Base-by-base conservation (phyloP, 1,140 invertebrate species). In the Drosophila suzukii region DNA sequence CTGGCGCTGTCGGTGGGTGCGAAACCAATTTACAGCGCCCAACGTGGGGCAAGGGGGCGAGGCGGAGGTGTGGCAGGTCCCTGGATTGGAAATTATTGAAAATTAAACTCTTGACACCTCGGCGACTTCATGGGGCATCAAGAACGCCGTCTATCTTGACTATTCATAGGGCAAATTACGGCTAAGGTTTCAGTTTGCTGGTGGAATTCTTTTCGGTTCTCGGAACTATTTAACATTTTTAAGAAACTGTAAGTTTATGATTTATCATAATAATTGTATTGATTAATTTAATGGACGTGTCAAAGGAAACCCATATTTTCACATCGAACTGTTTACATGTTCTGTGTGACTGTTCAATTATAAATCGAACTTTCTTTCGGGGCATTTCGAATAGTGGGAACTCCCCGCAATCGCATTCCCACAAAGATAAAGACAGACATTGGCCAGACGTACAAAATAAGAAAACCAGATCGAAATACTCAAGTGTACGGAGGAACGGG, bases 61-160 rank as follows among this genome's bases (percentile, higher is more conserved):
- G n/a, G 20, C 13, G 55, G 34, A 10, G 65, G 47, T 50, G 65
- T 34, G 62, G 56, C 41, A 61, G 43, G 62, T 61, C 11, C 27
- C 61, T 20, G 49, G 30, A 68, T 39, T 46, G 67, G 63, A 36
- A 65, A 71, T 71, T 71, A 71, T 71, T 70, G 63, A 57, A 71
- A 70, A 71, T 71, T 71, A 70, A 70, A 56, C 41, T 71, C 67
- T 49, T 71, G 65, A 71, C 67, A 71, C 67, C 67, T 71, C 60
- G 27, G 10, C n/a, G 34, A 39, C 60, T 39, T 34, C 59, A 47
- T 62, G 13, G 58, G 43, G 62, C 24, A 68, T 57, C 63, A 32
- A 71, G 63, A 63, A 67, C 51, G 67, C 34, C 32, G 46, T 51
- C 36, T 36, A 50, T 49, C 63, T 38, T 17, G 59, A 24, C 56